Evolutionary conservation across 2,797 vertebrate species (phyloP).

Genomic region (Crax fasciolata): DNA sequence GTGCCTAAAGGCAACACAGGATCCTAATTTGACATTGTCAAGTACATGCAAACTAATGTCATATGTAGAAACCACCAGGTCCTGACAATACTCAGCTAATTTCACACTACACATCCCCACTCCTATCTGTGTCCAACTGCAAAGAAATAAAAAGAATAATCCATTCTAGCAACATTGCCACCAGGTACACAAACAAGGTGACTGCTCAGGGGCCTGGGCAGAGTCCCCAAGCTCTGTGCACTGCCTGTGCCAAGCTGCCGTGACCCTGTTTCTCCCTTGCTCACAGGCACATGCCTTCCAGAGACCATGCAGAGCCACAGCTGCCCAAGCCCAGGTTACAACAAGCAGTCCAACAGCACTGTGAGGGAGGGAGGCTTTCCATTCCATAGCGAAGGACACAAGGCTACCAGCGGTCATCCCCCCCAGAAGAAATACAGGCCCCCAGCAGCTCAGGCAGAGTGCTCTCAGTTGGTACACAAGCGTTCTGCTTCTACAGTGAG

Average conservation of each 20-base stretch:
- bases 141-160: not conserved
- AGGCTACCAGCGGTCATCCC: not conserved
- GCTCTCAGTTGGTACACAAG: not conserved
- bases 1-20: not conserved
- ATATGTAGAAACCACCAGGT: not conserved
- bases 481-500: not conserved
- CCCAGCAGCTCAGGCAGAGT: not conserved
- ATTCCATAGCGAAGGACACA: not conserved
- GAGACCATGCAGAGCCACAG: not conserved
- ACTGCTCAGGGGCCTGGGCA: not conserved
- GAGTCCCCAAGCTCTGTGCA: not conserved
- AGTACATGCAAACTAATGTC: not conserved
- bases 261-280: not conserved
- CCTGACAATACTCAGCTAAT: not conserved
- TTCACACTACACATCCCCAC: not conserved
- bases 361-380: not conserved
- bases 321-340: accelerated
- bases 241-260: not conserved
- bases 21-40: not conserved
- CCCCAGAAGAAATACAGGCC: not conserved
- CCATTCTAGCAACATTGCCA: not conserved
- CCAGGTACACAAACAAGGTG: not conserved
- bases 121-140: not conserved
- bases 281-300: not conserved
- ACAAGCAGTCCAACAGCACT: not conserved